These are phyloP conservation scores for Brachyhypopomus gauderio DNA, from an alignment of 2,113 vertebrate genomes.

Conservation along the genomic window DNA sequence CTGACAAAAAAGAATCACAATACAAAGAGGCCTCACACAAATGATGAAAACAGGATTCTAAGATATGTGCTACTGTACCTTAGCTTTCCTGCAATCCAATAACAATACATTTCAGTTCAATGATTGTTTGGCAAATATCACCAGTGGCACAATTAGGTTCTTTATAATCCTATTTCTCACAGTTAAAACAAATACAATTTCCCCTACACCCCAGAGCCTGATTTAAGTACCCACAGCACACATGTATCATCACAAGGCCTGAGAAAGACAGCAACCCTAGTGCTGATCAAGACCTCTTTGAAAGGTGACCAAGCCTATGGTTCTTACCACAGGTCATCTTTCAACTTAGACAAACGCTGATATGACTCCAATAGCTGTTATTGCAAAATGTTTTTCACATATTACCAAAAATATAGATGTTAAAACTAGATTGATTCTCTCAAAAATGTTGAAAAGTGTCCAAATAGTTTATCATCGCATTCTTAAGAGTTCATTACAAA, in stretches of 20 bases:
- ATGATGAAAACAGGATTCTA: slow-evolving; percentile 46
- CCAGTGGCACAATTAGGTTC: slow-evolving; percentile 48
- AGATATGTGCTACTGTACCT: slow-evolving; percentile 52
- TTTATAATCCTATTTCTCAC: slow-evolving; percentile 38
- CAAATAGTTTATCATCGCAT: slow-evolving; percentile 59
- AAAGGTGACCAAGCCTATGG: slow-evolving; percentile 38
- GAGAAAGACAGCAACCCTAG: slow-evolving; percentile 58
- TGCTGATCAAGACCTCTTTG: slow-evolving; percentile 59
- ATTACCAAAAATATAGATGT: slow-evolving; percentile 63
- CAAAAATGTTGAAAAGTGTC: slow-evolving; percentile 58
- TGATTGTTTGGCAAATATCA: slow-evolving; percentile 46
- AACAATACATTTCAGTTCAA: slow-evolving; percentile 40
- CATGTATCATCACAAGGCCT: slow-evolving; percentile 61
- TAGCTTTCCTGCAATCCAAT: slow-evolving; percentile 31
- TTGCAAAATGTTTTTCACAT: slow-evolving; percentile 73
- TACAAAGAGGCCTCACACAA: slow-evolving; percentile 47
- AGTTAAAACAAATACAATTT: slow-evolving; percentile 55
- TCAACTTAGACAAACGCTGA: slow-evolving; percentile 51
- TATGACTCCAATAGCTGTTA: slow-evolving; percentile 68
- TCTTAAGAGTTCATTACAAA: slow-evolving; percentile 48
- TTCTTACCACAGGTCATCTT: slow-evolving; percentile 37
- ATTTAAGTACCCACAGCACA: slow-evolving; percentile 51
- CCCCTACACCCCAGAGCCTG: slow-evolving; percentile 45
- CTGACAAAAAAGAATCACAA: slow-evolving; percentile 48
- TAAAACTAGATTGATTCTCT: slow-evolving; percentile 59